Evolutionary conservation across 2,888 invertebrate genomes (phyloP), one percentile per base, ranked within the genome.

Genomic region (Euspilapteryx auroguttella): DNA sequence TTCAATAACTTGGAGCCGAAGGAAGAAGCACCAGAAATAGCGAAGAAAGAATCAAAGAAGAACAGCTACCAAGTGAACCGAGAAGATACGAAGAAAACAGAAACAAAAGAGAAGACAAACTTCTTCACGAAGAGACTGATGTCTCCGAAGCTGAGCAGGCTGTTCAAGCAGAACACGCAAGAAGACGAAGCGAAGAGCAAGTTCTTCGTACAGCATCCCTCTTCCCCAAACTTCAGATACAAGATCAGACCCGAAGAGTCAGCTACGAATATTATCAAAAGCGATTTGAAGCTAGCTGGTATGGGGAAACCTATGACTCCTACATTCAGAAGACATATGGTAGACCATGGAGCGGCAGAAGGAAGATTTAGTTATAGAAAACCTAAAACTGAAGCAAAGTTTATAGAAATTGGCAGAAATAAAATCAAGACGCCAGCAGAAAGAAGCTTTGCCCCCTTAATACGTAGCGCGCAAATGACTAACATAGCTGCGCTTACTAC

Each of bases 261-360:
- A 3, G n/a, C n/a, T n/a, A n/a, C n/a, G n/a, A 55, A 58, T 21
- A 54, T 73, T 0, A 31, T 73, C 0, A 59, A 69, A 26, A 63
- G 55, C 8, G 73, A 75, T 32, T 28, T 71, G 0, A 73, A 73
- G 26, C 35, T 73, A 3, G 71, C 73, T 1, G 59, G 54, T 25
- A 32, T 68, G 44, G 75, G 75, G 0, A 73, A 71, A 29, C 76
- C 75, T 0, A 68, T 75, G 69, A 77, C 77, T 4, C 77, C 77
- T 0, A 62, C 65, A 34, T 69, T 77, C 40, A 44, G 71, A 3
- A 36, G 77, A 4, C 61, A 62, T 32, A 24, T 52, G 1, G 48
- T 49, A 0, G 34, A 41, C 0, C 68, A 68, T 2, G 48, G 40
- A 26, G 49, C 61, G 0, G 58, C 53, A 0, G 69, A 66, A 32